Base-by-base conservation (phyloP, 2,797 vertebrate species). In the Sarcophilus harrisii region DNA sequence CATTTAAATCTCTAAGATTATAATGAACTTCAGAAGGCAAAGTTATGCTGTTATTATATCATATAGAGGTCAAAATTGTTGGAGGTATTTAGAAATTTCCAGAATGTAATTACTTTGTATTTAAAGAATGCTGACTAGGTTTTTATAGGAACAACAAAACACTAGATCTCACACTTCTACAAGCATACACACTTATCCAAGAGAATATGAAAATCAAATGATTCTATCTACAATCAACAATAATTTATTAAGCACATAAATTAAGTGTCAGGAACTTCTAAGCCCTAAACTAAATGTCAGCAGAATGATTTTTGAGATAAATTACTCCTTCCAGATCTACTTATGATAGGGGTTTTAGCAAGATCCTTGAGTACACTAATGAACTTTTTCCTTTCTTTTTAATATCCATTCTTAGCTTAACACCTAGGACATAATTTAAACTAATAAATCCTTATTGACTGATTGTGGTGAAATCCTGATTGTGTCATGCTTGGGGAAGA, bases 71-170 rank as follows among this genome's bases (percentile, higher is more conserved):
- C 96, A 98, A 98, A 98, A 89, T 98, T 98, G 96, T 98, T 98
- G 93, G 98, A 98, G 97, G 95, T 52, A 96, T 62, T 0, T 96
- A 96, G 91, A 98, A 97, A 96, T 98, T 98, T 97, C 99, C 99
- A 38, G 99, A 98, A 94, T 98, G 97, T 92, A 98, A 62, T 4
- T 99, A 99, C 58, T 99, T 99, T 96, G 99, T 91, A 94, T 96
- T 98, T 96, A 99, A 97, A 0, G 99, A 99, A 96, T 99, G 99
- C 94, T 99, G 99, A 98, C 99, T 99, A 97, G 99, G 99, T 90
- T 99, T 99, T 91, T 99, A 98, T 57, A 99, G 99, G 98, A 99
- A 99, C 95, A 99, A 99, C 87, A 99, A 99, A 99, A 99, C 98
- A 96, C 98, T 99, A 97, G 99, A 99, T 59, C 66, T 73, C 8